Conservation (phyloP, 35 echinoderm and acorn worm species). For the Apostichopus californicus region DNA sequence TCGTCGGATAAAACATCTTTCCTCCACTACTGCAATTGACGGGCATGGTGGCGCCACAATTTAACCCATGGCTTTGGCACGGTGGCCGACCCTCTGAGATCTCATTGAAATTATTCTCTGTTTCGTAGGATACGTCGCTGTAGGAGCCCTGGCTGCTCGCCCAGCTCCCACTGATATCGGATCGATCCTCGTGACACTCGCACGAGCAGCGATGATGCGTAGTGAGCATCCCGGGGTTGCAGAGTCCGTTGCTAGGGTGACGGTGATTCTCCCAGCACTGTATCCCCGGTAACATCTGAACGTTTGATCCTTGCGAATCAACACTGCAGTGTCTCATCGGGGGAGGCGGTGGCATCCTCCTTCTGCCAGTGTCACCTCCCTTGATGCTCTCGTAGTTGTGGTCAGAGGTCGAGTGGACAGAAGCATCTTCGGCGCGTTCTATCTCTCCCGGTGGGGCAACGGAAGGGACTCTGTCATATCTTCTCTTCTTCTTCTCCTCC, state of each 20-base stretch:
- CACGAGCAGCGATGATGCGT: neutral
- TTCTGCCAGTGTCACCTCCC: neutral
- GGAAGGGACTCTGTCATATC: neutral
- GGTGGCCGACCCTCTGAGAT: neutral
- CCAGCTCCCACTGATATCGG: neutral
- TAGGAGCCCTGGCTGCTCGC: neutral
- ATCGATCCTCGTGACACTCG: neutral
- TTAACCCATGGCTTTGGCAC: too few species aligned
- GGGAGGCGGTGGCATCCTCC: neutral
- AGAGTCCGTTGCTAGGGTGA: neutral
- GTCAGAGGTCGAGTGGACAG: neutral
- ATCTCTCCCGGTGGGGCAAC: neutral
- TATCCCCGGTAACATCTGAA: neutral
- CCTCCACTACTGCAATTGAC: too few species aligned
- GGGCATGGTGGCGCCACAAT: too few species aligned
- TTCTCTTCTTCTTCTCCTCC: neutral
- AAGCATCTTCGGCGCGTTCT: neutral
- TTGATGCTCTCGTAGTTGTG: conserved; percentile 28
- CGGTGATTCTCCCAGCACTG: too few species aligned
- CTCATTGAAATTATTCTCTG: neutral
- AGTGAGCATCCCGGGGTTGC: neutral
- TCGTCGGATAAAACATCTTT: neutral
- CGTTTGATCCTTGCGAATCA: neutral
- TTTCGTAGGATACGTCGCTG: conserved; percentile 15
- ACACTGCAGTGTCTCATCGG: neutral